These are phyloP conservation scores for Enoplosus armatus DNA, from an alignment of 2,797 vertebrate species.

Conservation along the genomic window DNA sequence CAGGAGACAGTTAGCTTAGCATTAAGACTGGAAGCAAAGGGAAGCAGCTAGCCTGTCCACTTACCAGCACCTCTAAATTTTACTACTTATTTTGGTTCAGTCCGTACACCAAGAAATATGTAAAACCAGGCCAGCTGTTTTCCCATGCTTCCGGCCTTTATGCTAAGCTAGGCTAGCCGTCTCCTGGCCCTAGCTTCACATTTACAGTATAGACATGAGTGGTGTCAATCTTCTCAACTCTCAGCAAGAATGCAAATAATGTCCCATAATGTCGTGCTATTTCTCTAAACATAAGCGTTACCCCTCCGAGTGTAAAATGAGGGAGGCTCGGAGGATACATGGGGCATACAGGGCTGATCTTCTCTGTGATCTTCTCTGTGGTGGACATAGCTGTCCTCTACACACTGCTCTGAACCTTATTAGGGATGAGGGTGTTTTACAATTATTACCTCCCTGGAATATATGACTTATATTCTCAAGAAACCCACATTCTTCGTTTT, in stretches of 20 bases:
- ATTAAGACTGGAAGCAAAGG: neutral
- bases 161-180: neutral
- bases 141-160: neutral
- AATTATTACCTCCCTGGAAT: neutral
- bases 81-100: conserved; percentile 11
- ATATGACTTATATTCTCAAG: neutral
- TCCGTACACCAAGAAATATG: neutral
- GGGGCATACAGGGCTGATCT: neutral
- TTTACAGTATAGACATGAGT: neutral
- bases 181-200: neutral
- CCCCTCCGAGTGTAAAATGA: neutral
- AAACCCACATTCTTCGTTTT: neutral
- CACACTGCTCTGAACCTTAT: too few relatives aligned
- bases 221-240: neutral
- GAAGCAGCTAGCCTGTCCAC: too few relatives aligned
- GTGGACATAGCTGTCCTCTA: too few relatives aligned
- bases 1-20: conserved; percentile 6
- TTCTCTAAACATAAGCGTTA: neutral
- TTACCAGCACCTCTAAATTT: neutral
- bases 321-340: neutral
- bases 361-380: too few relatives aligned
- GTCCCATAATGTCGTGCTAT: neutral
- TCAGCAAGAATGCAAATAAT: neutral
- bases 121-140: neutral
- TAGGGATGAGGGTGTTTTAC: too few relatives aligned